Percentiles rank a stretch among this genome's conserved stretches.
Conservation (phyloP, 2,113 vertebrate genomes). For the Scortum barcoo region DNA sequence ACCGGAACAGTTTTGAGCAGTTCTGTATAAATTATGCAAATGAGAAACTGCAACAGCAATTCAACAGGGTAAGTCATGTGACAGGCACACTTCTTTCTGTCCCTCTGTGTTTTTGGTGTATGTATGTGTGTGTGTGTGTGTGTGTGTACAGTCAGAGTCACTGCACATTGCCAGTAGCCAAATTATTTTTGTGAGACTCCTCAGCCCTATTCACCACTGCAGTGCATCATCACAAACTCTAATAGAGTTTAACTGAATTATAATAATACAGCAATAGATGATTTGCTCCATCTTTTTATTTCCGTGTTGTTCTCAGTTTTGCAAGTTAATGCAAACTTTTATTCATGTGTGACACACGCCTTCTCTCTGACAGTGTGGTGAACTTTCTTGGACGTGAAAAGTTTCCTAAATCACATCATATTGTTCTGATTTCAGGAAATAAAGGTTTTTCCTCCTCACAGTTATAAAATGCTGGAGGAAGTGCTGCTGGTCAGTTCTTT, state of each 20-base stretch:
- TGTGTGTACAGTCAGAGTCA: not conserved
- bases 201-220: not conserved
- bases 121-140: not conserved
- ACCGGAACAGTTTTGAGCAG: conserved; percentile 89
- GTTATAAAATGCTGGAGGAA: not conserved
- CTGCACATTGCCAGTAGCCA: not conserved
- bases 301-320: not conserved
- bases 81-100: not conserved
- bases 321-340: not conserved
- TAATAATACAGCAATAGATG: not conserved
- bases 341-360: not conserved
- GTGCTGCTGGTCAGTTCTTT: not conserved
- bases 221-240: not conserved
- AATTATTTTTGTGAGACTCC: not conserved
- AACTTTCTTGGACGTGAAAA: not conserved
- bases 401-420: not conserved
- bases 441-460: not conserved
- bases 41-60: conserved; percentile 89
- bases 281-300: not conserved
- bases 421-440: not conserved
- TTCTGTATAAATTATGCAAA: conserved; percentile 90
- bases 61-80: conserved; percentile 83
- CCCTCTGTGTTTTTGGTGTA: not conserved
- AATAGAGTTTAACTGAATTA: no score
- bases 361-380: not conserved